A percentile compares a stretch with the other conserved stretches of the same genome.
These are phyloP conservation scores for Lineus longissimus DNA, from an alignment of 1,140 invertebrate genomes.

Conservation along the genomic window DNA sequence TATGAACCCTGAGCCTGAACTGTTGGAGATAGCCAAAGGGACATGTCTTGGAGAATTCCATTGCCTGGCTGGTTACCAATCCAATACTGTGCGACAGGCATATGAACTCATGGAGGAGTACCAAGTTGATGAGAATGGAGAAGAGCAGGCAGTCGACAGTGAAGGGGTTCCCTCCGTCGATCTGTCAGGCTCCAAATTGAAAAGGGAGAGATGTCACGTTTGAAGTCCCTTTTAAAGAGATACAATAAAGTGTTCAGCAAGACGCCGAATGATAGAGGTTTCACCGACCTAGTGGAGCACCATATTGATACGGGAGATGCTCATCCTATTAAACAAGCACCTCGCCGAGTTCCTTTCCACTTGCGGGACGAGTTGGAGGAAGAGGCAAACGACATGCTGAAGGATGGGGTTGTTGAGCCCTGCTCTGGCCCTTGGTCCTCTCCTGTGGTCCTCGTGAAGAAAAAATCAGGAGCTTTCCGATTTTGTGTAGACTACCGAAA, in stretches of 20 bases:
- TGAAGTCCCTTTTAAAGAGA: neutral
- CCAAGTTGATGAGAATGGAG: no score
- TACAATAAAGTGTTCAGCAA: neutral
- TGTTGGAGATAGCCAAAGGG: no score
- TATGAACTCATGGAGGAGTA: no score
- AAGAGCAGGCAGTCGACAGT: no score
- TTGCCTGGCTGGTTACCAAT: no score
- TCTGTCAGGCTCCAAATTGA: no score
- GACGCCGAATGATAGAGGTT: neutral
- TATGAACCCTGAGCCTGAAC: no score
- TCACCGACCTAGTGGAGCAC: neutral
- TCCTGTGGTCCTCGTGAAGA: slow-evolving; percentile 16
- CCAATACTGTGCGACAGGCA: no score
- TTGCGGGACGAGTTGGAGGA: neutral
- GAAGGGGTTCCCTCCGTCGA: no score
- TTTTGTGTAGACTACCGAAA: slow-evolving; percentile 54
- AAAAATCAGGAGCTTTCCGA: slow-evolving; percentile 29
- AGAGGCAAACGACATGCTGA: slow-evolving; percentile 9
- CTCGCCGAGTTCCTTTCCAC: neutral
- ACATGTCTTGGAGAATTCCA: no score
- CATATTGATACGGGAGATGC: neutral
- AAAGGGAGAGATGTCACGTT: neutral
- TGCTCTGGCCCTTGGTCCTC: neutral
- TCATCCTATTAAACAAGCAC: neutral
- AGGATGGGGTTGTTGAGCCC: slow-evolving; percentile 10